These are phyloP conservation scores for Eucidaris tribuloides DNA, from an alignment of 35 echinoderm and acorn worm species.

Conservation along the genomic window DNA sequence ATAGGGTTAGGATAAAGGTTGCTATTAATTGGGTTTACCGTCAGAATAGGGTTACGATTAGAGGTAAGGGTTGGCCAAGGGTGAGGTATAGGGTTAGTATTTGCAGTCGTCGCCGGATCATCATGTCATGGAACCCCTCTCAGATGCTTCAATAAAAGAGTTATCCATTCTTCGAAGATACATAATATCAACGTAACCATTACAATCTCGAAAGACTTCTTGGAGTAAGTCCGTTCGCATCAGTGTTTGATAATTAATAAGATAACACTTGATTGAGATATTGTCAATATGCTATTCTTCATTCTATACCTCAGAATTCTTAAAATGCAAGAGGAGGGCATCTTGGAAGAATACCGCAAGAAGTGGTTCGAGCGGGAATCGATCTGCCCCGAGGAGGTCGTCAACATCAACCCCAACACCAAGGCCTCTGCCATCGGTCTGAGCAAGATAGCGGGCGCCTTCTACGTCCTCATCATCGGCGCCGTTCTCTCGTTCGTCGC, in stretches of 20 bases:
- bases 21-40: no score
- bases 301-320: slow-evolving; percentile 78
- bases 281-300: no score
- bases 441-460: slow-evolving; percentile 85
- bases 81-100: no score
- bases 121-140: no score
- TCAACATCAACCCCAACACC: slow-evolving; percentile 34
- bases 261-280: no score
- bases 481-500: slow-evolving; percentile 81
- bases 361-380: slow-evolving; percentile 94
- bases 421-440: slow-evolving; percentile 76
- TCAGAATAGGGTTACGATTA: no score
- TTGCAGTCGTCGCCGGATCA: no score
- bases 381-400: slow-evolving; percentile 62
- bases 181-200: no score
- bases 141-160: no score
- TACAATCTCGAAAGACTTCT: neutral
- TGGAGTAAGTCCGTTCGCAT: neutral
- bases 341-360: slow-evolving; percentile 76
- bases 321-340: slow-evolving; percentile 87
- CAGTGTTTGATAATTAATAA: neutral
- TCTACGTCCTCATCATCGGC: slow-evolving; percentile 96
- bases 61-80: no score
- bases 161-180: no score
- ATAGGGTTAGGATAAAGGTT: no score